phyloP scores from a whole-genome alignment of 2,888 invertebrate species.

The Ectemnius lituratus region DNA sequence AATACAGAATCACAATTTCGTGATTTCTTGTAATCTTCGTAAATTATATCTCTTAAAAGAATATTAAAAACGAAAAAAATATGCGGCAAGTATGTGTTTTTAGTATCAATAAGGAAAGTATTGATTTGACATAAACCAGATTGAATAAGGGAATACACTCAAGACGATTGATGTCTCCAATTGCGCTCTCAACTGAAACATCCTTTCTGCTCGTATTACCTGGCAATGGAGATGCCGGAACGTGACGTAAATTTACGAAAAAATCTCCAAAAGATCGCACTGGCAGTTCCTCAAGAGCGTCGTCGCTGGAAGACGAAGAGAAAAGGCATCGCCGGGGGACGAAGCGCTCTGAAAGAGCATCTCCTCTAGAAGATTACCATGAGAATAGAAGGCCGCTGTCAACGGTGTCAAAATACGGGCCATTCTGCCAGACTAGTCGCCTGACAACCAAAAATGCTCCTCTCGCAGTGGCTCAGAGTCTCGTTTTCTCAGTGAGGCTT shows the following conservation, averaged over 20 bases:
- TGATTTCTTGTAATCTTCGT: too few species aligned
- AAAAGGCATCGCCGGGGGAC: slow-evolving; percentile 7
- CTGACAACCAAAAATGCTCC: slow-evolving; percentile 28
- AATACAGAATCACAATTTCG: too few species aligned
- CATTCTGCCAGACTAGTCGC: slow-evolving; percentile 19
- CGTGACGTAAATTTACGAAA: slow-evolving; percentile 43
- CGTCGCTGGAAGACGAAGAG: slow-evolving; percentile 1
- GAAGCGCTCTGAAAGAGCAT: slow-evolving; percentile 35
- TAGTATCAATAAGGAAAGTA: too few species aligned
- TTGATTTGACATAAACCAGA: too few species aligned
- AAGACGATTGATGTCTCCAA: too few species aligned
- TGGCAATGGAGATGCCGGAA: slow-evolving; percentile 28
- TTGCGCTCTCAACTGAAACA: too few species aligned
- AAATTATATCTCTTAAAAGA: too few species aligned
- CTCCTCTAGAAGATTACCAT: slow-evolving; percentile 51
- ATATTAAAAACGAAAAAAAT: too few species aligned
- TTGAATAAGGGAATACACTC: too few species aligned
- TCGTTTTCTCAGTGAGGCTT: slow-evolving; percentile 11
- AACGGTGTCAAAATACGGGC: slow-evolving; percentile 62
- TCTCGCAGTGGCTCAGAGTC: not conserved
- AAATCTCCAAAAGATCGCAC: slow-evolving; percentile 35
- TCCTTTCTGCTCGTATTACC: not conserved
- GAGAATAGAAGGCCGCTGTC: slow-evolving; percentile 60
- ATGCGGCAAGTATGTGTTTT: too few species aligned
- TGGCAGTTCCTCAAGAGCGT: slow-evolving; percentile 35